Base-by-base conservation (phyloP, 1,140 invertebrate species). In the Papilio xuthus region DNA sequence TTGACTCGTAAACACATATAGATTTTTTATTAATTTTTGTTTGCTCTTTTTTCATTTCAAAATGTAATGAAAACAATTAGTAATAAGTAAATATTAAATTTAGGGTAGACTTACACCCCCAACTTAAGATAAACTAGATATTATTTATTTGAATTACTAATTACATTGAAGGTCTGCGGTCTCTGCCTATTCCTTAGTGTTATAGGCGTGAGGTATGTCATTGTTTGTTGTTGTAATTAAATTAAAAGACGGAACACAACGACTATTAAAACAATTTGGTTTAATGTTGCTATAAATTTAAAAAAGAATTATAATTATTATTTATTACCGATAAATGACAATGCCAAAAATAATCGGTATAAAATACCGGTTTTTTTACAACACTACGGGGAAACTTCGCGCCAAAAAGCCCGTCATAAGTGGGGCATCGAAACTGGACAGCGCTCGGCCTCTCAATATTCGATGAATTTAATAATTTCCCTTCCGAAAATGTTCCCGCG, bases 401-500 rank as follows among this genome's bases (percentile, higher is more conserved):
- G 60, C 60, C 60, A 63, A 63, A 63, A 63, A 60, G 50, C 13
- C 32, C 20, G 53, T 41, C 74, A 76, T 63, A 76, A 76, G 53
- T 76, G 53, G 50, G 74, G 18, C 74, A 76, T 37, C 74, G 32
- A 56, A 74, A 42, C 53, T 75, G 28, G 32, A 56, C 53, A 18
- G 41, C 20, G 41, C 70, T 20, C n/a, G n/a, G 74, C 53, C 28
- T 12, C 53, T 60, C 73, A 75, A 56, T 75, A 75, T 75, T 75
- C 73, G 23, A 26, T 60, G 73, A 75, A 75, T 75, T 75, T 56
- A 60, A 75, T 75, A 75, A 56, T 76, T 76, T 76, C 74, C 74
- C 74, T 76, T 76, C 74, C 74, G 53, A 63, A 76, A 76, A 76
- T 23, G 74, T 41, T 47, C 37, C 23, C 53, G 23, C 74, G 74